A percentile compares a stretch with the other conserved stretches of the same genome.
phyloP scores from a whole-genome alignment of 2,888 invertebrate genomes.

The Phanerotoma sp. region DNA sequence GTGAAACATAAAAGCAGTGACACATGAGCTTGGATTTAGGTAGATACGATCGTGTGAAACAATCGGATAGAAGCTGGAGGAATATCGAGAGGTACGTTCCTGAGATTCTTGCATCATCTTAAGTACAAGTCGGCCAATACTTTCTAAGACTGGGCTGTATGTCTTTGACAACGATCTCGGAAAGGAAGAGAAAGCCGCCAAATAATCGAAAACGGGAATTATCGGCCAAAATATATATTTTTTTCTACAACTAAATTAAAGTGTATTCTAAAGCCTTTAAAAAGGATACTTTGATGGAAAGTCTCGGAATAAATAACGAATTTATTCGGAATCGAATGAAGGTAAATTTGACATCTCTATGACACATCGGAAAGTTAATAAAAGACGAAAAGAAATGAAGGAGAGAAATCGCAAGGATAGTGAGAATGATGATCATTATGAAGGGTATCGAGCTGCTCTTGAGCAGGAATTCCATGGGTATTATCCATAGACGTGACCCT shows the following conservation, averaged over 20 bases:
- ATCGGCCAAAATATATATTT: too few species aligned
- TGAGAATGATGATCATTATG: constrained; percentile 8
- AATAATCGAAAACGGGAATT: constrained; percentile 15
- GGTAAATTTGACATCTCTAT: too few species aligned
- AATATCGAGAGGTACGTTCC: constrained; percentile 13
- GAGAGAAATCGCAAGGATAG: background rate
- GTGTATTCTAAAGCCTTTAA: too few species aligned
- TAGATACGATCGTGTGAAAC: constrained; percentile 19
- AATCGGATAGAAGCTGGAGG: constrained; percentile 14
- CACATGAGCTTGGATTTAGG: constrained; percentile 41
- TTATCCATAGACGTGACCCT: constrained; percentile 54
- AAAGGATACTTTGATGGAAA: too few species aligned
- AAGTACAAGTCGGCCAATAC: constrained; percentile 17
- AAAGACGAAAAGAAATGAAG: background rate
- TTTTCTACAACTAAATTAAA: too few species aligned
- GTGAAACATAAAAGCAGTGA: constrained; percentile 36
- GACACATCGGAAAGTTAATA: background rate
- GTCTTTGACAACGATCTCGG: constrained; percentile 14
- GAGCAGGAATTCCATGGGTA: constrained; percentile 46
- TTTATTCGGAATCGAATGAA: too few species aligned
- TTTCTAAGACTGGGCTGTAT: constrained; percentile 22
- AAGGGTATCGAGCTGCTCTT: constrained; percentile 3
- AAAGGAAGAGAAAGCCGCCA: constrained; percentile 22
- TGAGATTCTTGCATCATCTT: constrained; percentile 22
- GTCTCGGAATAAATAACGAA: too few species aligned